Conservation (phyloP, 1,140 invertebrate genomes). For the Elymnias hypermnestra region DNA sequence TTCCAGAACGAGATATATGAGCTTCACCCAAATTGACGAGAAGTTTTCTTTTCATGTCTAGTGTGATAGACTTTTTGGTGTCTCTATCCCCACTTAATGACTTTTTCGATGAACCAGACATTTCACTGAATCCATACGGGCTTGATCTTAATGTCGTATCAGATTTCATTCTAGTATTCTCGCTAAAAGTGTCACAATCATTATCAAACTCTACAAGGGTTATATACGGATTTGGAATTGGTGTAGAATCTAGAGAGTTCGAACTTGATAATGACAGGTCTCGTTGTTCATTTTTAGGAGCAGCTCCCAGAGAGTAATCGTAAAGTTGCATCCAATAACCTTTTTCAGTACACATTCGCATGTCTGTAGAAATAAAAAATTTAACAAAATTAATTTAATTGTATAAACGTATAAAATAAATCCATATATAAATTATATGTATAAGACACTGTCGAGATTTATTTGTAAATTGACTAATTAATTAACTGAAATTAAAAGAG, state of each 20-base stretch:
- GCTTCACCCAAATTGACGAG: conserved; percentile 20
- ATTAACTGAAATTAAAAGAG: too few relatives aligned
- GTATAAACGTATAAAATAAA: too few relatives aligned
- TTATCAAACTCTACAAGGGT: neutral
- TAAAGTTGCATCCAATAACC: too few relatives aligned
- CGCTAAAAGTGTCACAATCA: conserved; percentile 14
- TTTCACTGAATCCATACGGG: conserved; percentile 16
- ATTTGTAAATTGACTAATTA: too few relatives aligned
- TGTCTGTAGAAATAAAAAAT: too few relatives aligned
- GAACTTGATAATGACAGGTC: too few relatives aligned
- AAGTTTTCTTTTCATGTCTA: conserved; percentile 18
- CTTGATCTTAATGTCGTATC: conserved; percentile 15
- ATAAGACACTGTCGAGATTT: too few relatives aligned
- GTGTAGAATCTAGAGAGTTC: neutral
- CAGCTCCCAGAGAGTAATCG: too few relatives aligned
- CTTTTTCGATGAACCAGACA: conserved; percentile 20
- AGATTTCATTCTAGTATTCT: conserved; percentile 11
- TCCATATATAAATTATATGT: too few relatives aligned
- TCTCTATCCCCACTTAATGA: conserved; percentile 11
- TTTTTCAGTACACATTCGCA: too few relatives aligned
- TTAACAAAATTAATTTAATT: too few relatives aligned
- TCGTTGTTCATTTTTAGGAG: too few relatives aligned
- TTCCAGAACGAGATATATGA: conserved; percentile 19
- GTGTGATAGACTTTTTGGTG: conserved; percentile 19
- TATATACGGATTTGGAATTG: neutral